phyloP scores from a whole-genome alignment of 1,140 invertebrate species.

The Aphis gossypii region DNA sequence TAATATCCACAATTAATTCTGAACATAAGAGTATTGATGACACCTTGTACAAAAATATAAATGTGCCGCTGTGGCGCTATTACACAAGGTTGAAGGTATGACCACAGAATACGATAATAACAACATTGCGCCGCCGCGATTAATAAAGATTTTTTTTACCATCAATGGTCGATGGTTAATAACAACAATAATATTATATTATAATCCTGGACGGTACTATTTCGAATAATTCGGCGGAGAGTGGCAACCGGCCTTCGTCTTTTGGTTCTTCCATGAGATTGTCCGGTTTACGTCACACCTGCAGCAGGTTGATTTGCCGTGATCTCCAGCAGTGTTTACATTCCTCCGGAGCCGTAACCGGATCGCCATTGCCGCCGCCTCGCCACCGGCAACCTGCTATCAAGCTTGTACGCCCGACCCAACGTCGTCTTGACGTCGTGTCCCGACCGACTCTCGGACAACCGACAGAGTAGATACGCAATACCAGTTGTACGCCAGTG shows the following conservation, averaged over 20 bases:
- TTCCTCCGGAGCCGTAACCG: constrained; percentile 39
- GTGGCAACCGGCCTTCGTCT: neutral
- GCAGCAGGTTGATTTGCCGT: neutral
- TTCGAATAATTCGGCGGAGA: neutral
- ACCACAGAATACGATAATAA: neutral
- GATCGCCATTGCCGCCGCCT: neutral
- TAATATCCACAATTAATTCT: too few relatives aligned
- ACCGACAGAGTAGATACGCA: neutral
- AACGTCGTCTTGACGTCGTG: neutral
- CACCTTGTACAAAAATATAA: neutral
- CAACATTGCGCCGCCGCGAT: neutral
- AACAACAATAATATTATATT: too few relatives aligned
- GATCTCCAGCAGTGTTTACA: constrained; percentile 12
- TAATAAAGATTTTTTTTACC: neutral
- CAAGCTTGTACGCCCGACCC: neutral
- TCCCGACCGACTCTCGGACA: neutral
- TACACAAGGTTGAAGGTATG: neutral
- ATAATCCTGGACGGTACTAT: too few relatives aligned
- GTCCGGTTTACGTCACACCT: neutral
- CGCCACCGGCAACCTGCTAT: neutral
- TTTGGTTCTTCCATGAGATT: constrained; percentile 42
- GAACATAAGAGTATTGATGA: too few relatives aligned
- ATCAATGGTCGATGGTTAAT: too few relatives aligned
- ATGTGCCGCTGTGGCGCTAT: neutral
- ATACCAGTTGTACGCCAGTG: too few relatives aligned